Evolutionary conservation across 2,888 invertebrate species (phyloP).

Genomic region (Agriopis marginaria): DNA sequence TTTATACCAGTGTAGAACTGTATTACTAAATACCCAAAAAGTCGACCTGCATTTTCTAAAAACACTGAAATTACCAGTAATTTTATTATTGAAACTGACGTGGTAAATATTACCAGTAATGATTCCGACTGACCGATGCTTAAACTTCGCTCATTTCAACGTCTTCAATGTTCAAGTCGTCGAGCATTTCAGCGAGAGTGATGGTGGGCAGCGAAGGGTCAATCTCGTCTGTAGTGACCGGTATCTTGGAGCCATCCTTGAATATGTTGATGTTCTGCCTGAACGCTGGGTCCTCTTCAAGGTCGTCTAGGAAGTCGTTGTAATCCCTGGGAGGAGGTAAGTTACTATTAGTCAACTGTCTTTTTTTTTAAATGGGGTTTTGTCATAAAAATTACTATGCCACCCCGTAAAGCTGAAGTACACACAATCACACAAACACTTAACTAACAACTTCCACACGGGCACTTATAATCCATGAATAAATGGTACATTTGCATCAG

Average conservation of each 20-base stretch:
- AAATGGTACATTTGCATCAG: too few species aligned
- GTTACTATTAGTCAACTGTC: background rate
- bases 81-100: too few species aligned
- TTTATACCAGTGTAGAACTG: too few species aligned
- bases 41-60: too few species aligned
- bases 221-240: conserved; percentile 86
- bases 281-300: conserved; percentile 97
- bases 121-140: background rate
- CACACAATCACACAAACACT: too few species aligned
- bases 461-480: too few species aligned
- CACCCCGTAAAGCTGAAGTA: too few species aligned
- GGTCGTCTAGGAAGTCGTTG: conserved; percentile 97
- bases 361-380: too few species aligned
- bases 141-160: conserved; percentile 90
- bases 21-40: background rate
- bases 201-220: conserved; percentile 91
- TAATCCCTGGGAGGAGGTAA: conserved; percentile 90
- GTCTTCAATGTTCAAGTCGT: conserved; percentile 94
- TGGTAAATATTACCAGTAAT: background rate
- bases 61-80: too few species aligned
- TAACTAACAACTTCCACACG: too few species aligned
- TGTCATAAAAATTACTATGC: too few species aligned
- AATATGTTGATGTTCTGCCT: conserved; percentile 98
- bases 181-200: conserved; percentile 96
- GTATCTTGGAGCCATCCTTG: conserved; percentile 84